Evolutionary conservation across 2,888 invertebrate species (phyloP).

Genomic region (Cecidostiba fungosa): DNA sequence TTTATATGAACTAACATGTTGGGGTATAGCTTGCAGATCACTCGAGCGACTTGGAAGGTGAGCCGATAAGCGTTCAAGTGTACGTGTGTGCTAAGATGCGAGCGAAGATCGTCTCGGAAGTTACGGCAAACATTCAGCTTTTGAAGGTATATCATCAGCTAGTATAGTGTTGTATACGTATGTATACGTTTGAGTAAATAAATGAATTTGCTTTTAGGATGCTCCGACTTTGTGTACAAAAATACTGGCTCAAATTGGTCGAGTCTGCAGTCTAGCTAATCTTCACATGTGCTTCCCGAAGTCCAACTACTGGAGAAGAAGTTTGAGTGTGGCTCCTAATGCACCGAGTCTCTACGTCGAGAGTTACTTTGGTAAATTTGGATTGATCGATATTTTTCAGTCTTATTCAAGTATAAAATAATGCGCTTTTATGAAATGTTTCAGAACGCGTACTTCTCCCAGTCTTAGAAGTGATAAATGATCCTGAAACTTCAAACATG

Average conservation of each 20-base stretch:
- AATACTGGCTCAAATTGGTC: conserved; percentile 88
- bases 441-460: conserved; percentile 89
- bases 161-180: too few species aligned
- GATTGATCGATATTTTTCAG: not conserved
- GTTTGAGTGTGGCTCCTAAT: conserved; percentile 79
- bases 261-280: conserved; percentile 89
- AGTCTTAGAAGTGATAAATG: conserved; percentile 88
- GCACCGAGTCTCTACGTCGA: conserved; percentile 85
- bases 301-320: conserved; percentile 85
- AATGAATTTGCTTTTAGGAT: conserved; percentile 81
- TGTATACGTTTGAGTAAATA: not conserved
- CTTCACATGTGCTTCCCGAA: conserved; percentile 91
- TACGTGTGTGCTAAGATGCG: conserved; percentile 91
- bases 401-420: not conserved
- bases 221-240: conserved; percentile 87
- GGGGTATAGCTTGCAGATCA: conserved; percentile 84
- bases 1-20: not conserved
- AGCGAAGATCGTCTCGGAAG: conserved; percentile 90
- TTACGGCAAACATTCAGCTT: conserved; percentile 88
- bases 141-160: conserved; percentile 87
- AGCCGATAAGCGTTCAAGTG: conserved; percentile 87
- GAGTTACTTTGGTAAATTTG: conserved; percentile 85
- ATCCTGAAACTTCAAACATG: conserved; percentile 88
- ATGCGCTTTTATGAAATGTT: conserved; percentile 68
- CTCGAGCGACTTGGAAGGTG: conserved; percentile 82